phyloP scores from a whole-genome alignment of 1,140 invertebrate species.

The Drosophila mayri region DNA sequence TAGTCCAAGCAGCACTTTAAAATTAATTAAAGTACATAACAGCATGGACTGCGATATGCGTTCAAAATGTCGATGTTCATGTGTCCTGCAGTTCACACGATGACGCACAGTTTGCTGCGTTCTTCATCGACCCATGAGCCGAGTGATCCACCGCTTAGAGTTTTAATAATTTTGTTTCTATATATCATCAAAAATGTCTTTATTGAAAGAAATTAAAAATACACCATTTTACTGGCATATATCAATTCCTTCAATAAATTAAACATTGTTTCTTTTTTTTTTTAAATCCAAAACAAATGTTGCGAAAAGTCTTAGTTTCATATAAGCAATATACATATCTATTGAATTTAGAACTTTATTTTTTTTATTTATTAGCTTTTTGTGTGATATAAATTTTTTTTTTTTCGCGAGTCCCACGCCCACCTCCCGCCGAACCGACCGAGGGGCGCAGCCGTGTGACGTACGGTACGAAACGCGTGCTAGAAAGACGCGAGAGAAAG shows the following conservation, averaged over 20 bases:
- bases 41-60: slow-evolving; percentile 89
- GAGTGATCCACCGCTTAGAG: slow-evolving; percentile 89
- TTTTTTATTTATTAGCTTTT: no score
- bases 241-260: slow-evolving; percentile 7
- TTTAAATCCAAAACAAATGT: slow-evolving; percentile 1
- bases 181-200: slow-evolving; percentile 28
- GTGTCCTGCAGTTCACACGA: slow-evolving; percentile 93
- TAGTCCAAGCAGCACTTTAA: slow-evolving; percentile 85
- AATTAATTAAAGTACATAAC: slow-evolving; percentile 71
- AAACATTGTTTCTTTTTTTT: neutral
- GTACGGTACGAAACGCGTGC: no score
- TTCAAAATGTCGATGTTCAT: slow-evolving; percentile 93
- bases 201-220: slow-evolving; percentile 57
- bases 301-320: slow-evolving; percentile 8
- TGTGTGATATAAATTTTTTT: no score
- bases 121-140: slow-evolving; percentile 93
- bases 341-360: no score
- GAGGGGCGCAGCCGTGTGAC: no score
- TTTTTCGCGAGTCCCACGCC: no score
- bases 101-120: slow-evolving; percentile 92
- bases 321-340: slow-evolving; percentile 4
- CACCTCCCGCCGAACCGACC: no score
- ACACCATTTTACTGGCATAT: slow-evolving; percentile 51
- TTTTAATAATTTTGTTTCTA: slow-evolving; percentile 55
- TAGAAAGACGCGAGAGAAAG: no score